phyloP scores from a whole-genome alignment of 2,113 vertebrate genomes.

The Cavia porcellus region DNA sequence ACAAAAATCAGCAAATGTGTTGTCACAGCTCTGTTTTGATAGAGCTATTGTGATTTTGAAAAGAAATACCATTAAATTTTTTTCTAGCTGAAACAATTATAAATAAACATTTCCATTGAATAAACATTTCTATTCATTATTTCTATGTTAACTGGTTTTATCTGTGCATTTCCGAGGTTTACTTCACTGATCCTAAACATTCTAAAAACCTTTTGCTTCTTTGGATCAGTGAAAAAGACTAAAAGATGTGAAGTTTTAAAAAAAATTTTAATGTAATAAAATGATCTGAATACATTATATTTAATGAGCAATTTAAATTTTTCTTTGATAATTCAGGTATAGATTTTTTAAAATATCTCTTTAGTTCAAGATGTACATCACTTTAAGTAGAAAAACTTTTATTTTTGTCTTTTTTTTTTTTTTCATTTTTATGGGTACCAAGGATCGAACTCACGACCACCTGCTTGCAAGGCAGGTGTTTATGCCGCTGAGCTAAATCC shows the following conservation, averaged over 20 bases:
- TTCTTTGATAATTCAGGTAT: neutral
- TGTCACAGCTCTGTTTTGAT: neutral
- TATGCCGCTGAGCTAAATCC: no score
- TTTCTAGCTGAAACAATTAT: slow-evolving; percentile 34
- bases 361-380: neutral
- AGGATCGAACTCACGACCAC: no score
- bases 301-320: slow-evolving; percentile 65
- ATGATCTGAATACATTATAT: neutral
- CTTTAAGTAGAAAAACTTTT: neutral
- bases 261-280: slow-evolving; percentile 1
- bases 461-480: no score
- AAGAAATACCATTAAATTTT: slow-evolving; percentile 36
- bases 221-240: slow-evolving; percentile 28
- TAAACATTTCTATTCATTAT: slow-evolving; percentile 50
- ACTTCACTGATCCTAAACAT: slow-evolving; percentile 22
- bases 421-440: no score
- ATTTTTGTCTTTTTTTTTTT: neutral
- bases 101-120: no score
- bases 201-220: neutral
- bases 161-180: slow-evolving; percentile 61
- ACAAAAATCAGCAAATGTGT: slow-evolving; percentile 16
- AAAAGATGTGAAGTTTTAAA: slow-evolving; percentile 34
- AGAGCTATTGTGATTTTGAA: slow-evolving; percentile 45
- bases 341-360: neutral
- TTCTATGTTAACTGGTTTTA: slow-evolving; percentile 65